Percentiles rank a stretch among this genome's conserved stretches.
Evolutionary conservation across 2,113 vertebrate genomes (phyloP).

Genomic region (Actinemys pallida): DNA sequence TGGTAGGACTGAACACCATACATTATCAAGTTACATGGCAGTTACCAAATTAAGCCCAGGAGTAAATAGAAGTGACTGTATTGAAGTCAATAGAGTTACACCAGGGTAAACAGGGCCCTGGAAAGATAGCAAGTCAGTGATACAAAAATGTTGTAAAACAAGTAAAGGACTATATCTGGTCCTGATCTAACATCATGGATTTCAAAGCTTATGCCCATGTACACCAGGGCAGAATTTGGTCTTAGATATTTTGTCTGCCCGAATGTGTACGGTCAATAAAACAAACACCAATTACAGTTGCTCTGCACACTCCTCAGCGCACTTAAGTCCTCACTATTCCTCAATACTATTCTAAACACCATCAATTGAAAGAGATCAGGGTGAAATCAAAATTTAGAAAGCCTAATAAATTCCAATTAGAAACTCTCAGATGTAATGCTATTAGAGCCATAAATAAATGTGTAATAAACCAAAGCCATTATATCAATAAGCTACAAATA

Average conservation of each 20-base stretch:
- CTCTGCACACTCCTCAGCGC: accelerated
- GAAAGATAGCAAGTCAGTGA: not conserved
- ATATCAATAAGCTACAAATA: slow-evolving; percentile 29
- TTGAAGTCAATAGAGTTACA: not conserved
- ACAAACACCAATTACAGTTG: accelerated
- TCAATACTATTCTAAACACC: slow-evolving; percentile 1
- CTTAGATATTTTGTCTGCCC: not conserved
- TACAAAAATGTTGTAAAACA: not conserved
- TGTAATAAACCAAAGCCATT: slow-evolving; percentile 45
- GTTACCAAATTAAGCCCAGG: not conserved
- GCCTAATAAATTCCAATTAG: not conserved
- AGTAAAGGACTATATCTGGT: not conserved
- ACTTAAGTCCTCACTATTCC: not conserved
- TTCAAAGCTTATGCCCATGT: not conserved
- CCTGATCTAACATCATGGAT: not conserved
- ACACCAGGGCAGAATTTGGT: not conserved
- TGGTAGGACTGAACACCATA: not conserved
- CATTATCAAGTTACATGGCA: not conserved
- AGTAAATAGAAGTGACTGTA: not conserved
- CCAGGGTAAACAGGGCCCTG: not conserved
- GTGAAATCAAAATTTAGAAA: slow-evolving; percentile 2
- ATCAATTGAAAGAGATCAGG: not conserved
- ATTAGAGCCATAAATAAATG: slow-evolving; percentile 37
- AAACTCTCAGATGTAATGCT: not conserved
- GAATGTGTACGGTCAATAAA: accelerated